These are phyloP conservation scores for Anticlea derivata DNA, from an alignment of 2,888 invertebrate genomes.

Conservation along the genomic window DNA sequence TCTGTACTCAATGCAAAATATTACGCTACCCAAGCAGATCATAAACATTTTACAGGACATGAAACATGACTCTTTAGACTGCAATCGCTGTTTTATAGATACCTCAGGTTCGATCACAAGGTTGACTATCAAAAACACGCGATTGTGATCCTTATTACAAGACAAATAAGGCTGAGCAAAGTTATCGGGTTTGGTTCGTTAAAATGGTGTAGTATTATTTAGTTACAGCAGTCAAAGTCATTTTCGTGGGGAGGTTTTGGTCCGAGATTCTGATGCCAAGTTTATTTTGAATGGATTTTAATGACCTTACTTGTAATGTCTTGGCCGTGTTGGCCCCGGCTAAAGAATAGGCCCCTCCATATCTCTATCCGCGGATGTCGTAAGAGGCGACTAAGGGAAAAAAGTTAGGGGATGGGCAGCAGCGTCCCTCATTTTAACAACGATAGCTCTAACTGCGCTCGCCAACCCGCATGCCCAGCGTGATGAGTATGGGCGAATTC, in stretches of 20 bases:
- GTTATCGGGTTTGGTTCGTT: neutral
- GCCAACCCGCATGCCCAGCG: no score
- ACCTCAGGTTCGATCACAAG: constrained; percentile 19
- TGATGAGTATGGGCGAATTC: no score
- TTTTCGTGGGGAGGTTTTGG: neutral
- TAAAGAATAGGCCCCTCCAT: no score
- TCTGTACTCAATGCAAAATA: constrained; percentile 20
- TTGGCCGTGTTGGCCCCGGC: no score
- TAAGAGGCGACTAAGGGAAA: no score
- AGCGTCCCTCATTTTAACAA: no score
- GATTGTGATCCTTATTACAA: constrained; percentile 12
- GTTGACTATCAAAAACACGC: constrained; percentile 15
- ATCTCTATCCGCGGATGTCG: no score
- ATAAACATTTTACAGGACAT: constrained; percentile 34
- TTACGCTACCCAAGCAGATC: constrained; percentile 8
- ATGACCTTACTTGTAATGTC: neutral
- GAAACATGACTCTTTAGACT: constrained; percentile 26
- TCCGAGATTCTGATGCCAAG: neutral
- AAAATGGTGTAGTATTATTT: constrained; percentile 2
- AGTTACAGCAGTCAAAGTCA: constrained; percentile 3
- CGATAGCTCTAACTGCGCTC: no score
- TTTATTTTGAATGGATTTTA: constrained; percentile 2
- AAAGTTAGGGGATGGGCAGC: no score
- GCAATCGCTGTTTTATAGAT: no score
- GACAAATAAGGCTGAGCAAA: neutral